Conservation (phyloP, 2,888 invertebrate species). For the Chymomyza fuscimana region DNA sequence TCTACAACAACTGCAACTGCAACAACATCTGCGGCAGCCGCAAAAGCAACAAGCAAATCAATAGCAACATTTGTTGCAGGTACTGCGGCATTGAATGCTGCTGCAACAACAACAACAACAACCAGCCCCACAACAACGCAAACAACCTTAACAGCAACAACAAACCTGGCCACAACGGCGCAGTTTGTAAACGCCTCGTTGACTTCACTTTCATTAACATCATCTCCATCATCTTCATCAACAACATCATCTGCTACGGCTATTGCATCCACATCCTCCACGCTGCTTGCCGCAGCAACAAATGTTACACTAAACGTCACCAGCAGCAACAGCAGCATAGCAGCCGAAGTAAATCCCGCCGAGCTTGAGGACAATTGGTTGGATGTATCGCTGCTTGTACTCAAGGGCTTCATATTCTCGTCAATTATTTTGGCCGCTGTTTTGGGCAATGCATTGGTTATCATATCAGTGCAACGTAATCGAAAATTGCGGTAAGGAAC, state of each 20-base stretch:
- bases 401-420: conserved; percentile 90
- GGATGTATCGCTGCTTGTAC: conserved; percentile 82
- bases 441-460: conserved; percentile 93
- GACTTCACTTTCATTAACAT: conserved; percentile 64
- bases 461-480: conserved; percentile 80
- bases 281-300: conserved; percentile 12
- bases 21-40: conserved; percentile 17
- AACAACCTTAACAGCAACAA: conserved; percentile 26
- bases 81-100: conserved; percentile 46
- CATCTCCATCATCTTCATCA: conserved; percentile 42
- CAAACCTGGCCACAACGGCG: conserved; percentile 47
- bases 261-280: conserved; percentile 26
- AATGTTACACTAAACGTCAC: conserved; percentile 15
- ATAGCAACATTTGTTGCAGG: conserved; percentile 58
- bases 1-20: conserved; percentile 17
- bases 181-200: conserved; percentile 67
- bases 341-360: conserved; percentile 12
- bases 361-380: conserved; percentile 80
- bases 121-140: conserved; percentile 19
- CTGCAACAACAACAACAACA: conserved; percentile 32
- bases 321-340: conserved; percentile 23
- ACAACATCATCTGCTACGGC: conserved; percentile 27
- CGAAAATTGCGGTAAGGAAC: conserved; percentile 79
- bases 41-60: conserved; percentile 46
- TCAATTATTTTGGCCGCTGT: conserved; percentile 93